Evolutionary conservation across 2,113 vertebrate genomes (phyloP), one percentile per base, ranked within the genome.

Genomic region (Bufo bufo): DNA sequence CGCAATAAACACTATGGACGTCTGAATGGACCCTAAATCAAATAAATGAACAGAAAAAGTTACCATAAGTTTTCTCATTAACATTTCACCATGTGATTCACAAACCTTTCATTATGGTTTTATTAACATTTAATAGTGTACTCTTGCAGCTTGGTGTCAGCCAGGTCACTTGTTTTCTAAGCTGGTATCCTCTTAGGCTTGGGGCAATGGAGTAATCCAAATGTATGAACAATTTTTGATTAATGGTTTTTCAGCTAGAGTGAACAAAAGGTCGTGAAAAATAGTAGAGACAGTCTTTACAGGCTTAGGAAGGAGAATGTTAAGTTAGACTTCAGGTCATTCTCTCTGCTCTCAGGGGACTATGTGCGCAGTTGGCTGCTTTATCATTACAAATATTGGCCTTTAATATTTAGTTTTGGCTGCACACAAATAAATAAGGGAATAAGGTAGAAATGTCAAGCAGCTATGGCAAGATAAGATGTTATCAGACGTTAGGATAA

Each of bases 161-260:
- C 20, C 81, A 72, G 69, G 66, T 72, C 66, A 72, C 14, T 50
- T 47, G 82, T 56, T 84, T 54, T 84, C 33, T 72, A 72, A 84
- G 45, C 49, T 33, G 23, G 12, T 84, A 84, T 84, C 82, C 66
- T 84, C 50, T 72, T 56, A 33, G 66, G 81, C 81, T 69, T 14
- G 63, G 69, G 82, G 82, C 82, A 71, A 19, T 66, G 65, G 65
- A 50, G 13, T 84, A 56, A 84, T 74, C 66, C 66, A 84, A 84
- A 74, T 84, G 82, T 84, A 72, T 11, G 66, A 84, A 84, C 50
- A 72, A 43, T 71, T 74, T 83, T 56, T 84, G 82, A 84, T 84
- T 72, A 84, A 84, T 84, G 50, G 82, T 56, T 84, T 84, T 84
- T 74, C 66, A 58, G 66, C 69, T 13, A 58, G 50, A 74, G 66